A percentile compares a stretch with the other conserved stretches of the same genome.
These are phyloP conservation scores for Brachynemurus nebulosus DNA, from an alignment of 2,888 invertebrate genomes.

Conservation along the genomic window DNA sequence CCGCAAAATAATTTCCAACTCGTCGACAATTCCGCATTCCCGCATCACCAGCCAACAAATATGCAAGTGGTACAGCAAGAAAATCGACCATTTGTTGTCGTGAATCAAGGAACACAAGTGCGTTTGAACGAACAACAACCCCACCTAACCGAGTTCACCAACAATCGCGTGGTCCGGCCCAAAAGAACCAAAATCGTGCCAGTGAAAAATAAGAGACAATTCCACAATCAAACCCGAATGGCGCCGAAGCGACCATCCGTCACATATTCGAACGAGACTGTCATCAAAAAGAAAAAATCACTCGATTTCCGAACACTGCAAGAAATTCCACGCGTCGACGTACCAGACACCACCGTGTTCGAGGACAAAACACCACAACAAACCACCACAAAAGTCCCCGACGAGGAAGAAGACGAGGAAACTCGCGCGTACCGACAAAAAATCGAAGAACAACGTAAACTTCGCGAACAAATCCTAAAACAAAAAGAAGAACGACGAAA, in stretches of 20 bases:
- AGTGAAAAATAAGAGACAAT: too few relatives aligned
- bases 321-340: conserved; percentile 19
- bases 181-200: too few relatives aligned
- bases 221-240: background rate
- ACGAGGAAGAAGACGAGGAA: conserved; percentile 36
- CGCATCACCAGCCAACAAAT: too few relatives aligned
- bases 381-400: background rate
- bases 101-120: too few relatives aligned
- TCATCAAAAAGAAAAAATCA: conserved; percentile 18
- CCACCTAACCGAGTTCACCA: too few relatives aligned
- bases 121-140: too few relatives aligned
- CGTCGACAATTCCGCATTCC: too few relatives aligned
- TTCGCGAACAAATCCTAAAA: conserved; percentile 32
- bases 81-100: too few relatives aligned
- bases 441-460: conserved; percentile 35
- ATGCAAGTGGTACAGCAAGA: too few relatives aligned
- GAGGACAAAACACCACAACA: background rate
- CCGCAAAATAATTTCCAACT: too few relatives aligned
- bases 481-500: conserved; percentile 35
- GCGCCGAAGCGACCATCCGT: too few relatives aligned
- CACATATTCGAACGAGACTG: conserved; percentile 10
- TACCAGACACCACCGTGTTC: conserved; percentile 15
- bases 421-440: conserved; percentile 32
- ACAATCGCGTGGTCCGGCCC: too few relatives aligned
- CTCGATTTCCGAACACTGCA: conserved; percentile 19